A percentile compares a stretch with the other conserved stretches of the same genome.
Conservation (phyloP, 2,113 vertebrate species). For the Pelecanoides urinatrix region DNA sequence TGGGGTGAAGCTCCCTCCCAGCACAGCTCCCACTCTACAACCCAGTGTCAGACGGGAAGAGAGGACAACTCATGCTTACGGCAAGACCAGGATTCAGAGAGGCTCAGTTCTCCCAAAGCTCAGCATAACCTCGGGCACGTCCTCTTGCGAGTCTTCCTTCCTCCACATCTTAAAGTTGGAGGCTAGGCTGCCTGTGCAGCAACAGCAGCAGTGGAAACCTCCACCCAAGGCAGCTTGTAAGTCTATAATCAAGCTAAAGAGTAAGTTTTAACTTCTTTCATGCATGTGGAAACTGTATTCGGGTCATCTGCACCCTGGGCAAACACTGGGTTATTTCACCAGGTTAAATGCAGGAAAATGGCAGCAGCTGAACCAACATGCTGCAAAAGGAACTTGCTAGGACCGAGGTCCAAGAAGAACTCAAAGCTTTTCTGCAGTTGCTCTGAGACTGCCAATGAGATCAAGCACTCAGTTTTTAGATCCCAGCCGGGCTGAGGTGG, state of each 20-base stretch:
- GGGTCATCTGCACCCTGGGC: background rate
- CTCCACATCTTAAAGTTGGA: background rate
- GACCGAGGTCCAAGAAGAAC: background rate
- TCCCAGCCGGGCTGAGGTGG: background rate
- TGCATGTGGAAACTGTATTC: background rate
- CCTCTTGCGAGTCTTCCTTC: background rate
- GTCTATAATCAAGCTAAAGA: background rate
- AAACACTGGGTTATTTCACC: background rate
- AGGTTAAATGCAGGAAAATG: background rate
- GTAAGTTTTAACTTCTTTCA: background rate
- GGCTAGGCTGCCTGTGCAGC: background rate
- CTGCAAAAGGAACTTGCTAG: background rate
- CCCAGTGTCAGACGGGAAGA: background rate
- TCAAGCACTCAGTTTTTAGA: background rate
- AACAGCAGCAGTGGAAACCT: background rate
- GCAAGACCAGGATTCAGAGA: background rate
- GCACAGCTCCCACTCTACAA: background rate
- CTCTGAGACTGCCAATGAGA: background rate
- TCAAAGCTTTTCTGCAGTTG: background rate
- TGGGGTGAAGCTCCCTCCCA: background rate
- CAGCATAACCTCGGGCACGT: background rate
- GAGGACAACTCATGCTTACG: background rate
- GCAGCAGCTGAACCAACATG: background rate
- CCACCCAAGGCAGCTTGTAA: background rate
- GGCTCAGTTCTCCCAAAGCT: background rate